Base-by-base conservation (phyloP, 1,140 invertebrate species). In the Bombus turneri region DNA sequence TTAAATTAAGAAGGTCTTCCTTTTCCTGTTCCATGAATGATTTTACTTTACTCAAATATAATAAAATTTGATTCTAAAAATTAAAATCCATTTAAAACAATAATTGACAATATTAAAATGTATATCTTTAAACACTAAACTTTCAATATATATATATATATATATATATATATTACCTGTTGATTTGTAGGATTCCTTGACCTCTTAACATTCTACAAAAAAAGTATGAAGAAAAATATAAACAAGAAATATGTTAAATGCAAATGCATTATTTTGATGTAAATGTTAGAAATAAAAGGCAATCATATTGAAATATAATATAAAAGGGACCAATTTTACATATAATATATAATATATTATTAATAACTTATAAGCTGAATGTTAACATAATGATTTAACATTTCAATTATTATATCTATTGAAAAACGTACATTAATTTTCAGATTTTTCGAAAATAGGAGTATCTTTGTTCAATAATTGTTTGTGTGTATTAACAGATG, bases 41-140 rank as follows among this genome's bases (percentile, higher is more conserved):
- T 78, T 91, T 91, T 73, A 89, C 87, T 75, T 87, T 91, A 68
- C 74, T 85, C 47, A 93, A 87, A 43, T 84, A 89, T n/a, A 41
- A 62, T 76, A 92, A 57, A 83, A 92, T 62, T 86, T 91, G 79
- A 87, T 91, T 86, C 92, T 93, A 62, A 82, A 92, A 91, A 81
- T 39, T 57, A 37, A 71, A 73, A 69, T 78, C 13, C 22, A 79
- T 75, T 53, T 62, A 72, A 64, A 77, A 80, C 12, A 62, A 9
- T 18, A 68, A 31, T 3, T 77, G 47, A 37, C 3, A 57, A 34
- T 25, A 59, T 10, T 31, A 18, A 2, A 59, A 28, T 2, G 43
- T 13, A 41, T 64, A 43, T 31, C 4, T 25, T n/a, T 13, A 41
- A 71, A 71, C 12, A 69, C 2, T 69, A 28, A 69, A 69, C 8